Conservation (phyloP, 2,888 invertebrate species). For the Sesia bembeciformis region DNA sequence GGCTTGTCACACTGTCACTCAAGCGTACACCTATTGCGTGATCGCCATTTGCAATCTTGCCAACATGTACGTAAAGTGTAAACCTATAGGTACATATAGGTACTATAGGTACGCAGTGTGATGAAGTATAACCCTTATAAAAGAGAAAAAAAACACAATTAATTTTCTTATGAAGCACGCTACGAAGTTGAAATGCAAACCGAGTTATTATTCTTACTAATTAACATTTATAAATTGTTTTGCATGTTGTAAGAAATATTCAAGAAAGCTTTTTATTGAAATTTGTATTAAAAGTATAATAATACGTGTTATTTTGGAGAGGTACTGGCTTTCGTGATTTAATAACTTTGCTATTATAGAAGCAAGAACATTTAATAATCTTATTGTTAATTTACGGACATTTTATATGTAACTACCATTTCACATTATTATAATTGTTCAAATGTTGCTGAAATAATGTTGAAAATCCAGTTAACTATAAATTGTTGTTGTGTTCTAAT, state of each 20-base stretch:
- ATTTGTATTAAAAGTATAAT: no score
- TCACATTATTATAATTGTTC: no score
- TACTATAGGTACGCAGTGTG: constrained; percentile 4
- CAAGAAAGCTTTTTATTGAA: no score
- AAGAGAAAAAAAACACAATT: not conserved
- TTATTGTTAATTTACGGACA: no score
- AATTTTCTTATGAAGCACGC: not conserved
- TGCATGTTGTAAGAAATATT: not conserved
- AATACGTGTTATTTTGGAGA: no score
- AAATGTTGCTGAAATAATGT: no score
- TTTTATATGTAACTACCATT: no score
- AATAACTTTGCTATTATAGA: no score
- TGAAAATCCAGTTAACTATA: no score
- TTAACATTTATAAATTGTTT: not conserved
- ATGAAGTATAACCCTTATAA: not conserved
- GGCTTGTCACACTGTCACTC: constrained; percentile 44
- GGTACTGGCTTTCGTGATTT: no score
- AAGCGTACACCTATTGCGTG: constrained; percentile 34
- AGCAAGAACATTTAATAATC: no score
- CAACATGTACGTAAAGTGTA: constrained; percentile 7
- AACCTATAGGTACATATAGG: constrained; percentile 2
- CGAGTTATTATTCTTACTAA: not conserved
- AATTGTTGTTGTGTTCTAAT: no score
- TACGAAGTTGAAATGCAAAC: not conserved
- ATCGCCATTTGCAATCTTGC: constrained; percentile 39